Evolutionary conservation across 2,888 invertebrate genomes (phyloP).

Genomic region (Drosophila borealis): DNA sequence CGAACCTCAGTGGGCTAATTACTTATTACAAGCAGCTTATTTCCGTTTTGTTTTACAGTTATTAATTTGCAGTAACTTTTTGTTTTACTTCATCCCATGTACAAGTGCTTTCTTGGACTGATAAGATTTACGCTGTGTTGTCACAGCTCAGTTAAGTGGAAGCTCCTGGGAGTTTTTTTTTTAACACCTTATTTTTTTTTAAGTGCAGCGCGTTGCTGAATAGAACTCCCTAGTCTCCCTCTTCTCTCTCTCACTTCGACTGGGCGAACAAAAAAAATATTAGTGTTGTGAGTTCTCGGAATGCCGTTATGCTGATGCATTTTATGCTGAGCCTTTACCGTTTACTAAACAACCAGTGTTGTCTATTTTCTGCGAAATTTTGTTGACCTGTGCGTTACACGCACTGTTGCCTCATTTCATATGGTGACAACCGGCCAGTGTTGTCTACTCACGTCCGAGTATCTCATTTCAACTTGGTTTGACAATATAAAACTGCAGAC

Average conservation of each 20-base stretch:
- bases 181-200: neutral
- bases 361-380: neutral
- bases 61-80: neutral
- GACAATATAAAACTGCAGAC: conserved; percentile 41
- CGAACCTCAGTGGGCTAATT: neutral
- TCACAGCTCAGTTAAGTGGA: neutral
- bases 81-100: neutral
- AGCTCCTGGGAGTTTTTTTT: neutral
- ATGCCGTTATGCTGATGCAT: no score
- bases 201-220: neutral
- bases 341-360: neutral
- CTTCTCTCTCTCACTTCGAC: no score
- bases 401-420: conserved; percentile 18
- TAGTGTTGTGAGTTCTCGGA: no score
- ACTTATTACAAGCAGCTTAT: neutral
- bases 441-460: conserved; percentile 1
- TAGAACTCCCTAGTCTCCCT: neutral
- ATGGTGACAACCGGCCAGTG: neutral
- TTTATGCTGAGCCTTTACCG: no score
- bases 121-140: neutral
- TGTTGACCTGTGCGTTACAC: neutral
- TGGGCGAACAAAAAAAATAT: neutral
- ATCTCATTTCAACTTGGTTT: conserved; percentile 35
- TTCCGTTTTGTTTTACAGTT: neutral
- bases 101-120: neutral